phyloP scores from a whole-genome alignment of 1,140 invertebrate genomes.

The Limonius californicus region DNA sequence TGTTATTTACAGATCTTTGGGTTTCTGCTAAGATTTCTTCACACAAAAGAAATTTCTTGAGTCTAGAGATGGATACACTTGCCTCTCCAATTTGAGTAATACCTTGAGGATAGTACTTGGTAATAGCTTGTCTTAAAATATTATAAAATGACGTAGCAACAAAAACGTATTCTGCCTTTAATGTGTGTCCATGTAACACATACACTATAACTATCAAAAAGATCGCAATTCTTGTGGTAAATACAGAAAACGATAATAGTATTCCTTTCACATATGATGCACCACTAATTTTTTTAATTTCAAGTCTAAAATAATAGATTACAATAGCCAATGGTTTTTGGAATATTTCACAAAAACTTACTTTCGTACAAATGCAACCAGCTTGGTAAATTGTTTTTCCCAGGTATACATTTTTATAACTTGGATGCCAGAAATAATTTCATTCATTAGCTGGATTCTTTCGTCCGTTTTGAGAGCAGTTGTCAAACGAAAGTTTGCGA shows the following conservation, averaged over 20 bases:
- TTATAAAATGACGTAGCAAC: conserved; percentile 68
- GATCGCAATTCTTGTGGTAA: conserved; percentile 68
- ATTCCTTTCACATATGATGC: conserved; percentile 68
- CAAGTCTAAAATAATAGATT: conserved; percentile 51
- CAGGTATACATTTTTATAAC: conserved; percentile 83
- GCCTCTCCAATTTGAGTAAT: conserved; percentile 57
- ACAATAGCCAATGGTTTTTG: background rate
- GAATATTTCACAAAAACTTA: background rate
- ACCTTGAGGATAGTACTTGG: conserved; percentile 64
- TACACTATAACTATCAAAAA: conserved; percentile 73
- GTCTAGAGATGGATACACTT: conserved; percentile 60
- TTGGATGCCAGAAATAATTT: conserved; percentile 70
- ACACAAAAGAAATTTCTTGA: conserved; percentile 64
- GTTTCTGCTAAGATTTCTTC: conserved; percentile 53
- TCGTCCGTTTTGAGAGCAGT: conserved; percentile 74
- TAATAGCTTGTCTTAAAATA: conserved; percentile 66
- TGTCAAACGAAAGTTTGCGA: conserved; percentile 53
- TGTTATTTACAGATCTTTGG: background rate
- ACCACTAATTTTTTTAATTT: conserved; percentile 62
- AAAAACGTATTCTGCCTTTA: conserved; percentile 74
- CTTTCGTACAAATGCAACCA: conserved; percentile 58
- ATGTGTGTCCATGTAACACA: conserved; percentile 63
- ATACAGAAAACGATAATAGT: conserved; percentile 67
- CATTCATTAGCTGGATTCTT: conserved; percentile 78
- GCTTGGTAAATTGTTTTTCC: conserved; percentile 66